Evolutionary conservation across 2,113 vertebrate genomes (phyloP).

Genomic region (Xenopus tropicalis): DNA sequence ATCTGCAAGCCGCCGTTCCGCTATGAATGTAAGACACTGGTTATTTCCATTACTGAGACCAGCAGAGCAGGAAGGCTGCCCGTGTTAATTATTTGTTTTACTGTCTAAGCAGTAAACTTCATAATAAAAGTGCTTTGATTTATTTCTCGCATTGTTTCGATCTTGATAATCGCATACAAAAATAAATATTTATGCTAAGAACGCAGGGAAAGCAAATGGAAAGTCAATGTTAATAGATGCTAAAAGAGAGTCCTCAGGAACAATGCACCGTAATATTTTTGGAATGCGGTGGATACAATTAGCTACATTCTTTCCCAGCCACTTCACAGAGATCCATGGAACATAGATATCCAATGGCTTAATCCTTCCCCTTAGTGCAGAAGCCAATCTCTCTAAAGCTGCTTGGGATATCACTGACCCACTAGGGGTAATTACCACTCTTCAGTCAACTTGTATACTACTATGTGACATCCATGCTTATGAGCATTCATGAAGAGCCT

Average conservation of each 20-base stretch:
- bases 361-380: no score
- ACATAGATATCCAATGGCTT: no score
- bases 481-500: no score
- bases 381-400: no score
- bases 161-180: neutral
- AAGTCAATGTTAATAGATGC: neutral
- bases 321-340: no score
- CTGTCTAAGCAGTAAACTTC: neutral
- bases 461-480: no score
- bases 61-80: neutral
- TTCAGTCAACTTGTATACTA: no score
- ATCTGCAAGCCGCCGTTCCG: neutral
- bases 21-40: neutral
- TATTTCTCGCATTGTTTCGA: neutral
- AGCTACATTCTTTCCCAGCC: no score
- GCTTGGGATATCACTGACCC: no score
- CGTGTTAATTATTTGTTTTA: constrained; percentile 2
- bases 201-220: neutral
- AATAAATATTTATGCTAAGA: neutral
- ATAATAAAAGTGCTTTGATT: neutral
- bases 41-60: neutral
- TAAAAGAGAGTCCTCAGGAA: neutral
- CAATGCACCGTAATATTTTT: no score
- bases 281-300: no score
- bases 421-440: no score